Evolutionary conservation across 2,888 invertebrate genomes (phyloP).

Genomic region (Lasioglossum figueresi): DNA sequence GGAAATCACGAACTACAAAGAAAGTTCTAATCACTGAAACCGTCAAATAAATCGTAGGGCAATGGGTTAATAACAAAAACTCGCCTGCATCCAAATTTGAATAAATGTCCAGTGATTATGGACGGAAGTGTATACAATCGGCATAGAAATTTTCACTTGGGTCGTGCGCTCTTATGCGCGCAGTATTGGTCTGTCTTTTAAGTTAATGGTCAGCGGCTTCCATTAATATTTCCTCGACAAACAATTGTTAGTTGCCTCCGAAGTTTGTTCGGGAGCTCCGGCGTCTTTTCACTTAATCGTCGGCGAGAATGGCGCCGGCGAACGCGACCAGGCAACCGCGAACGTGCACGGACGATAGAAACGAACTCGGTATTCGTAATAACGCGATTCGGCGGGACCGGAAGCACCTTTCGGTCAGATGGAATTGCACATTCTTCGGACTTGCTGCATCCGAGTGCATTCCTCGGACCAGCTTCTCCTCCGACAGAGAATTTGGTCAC

Average conservation of each 20-base stretch:
- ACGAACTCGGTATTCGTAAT: slow-evolving; percentile 49
- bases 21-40: too few species aligned
- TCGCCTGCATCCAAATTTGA: too few species aligned
- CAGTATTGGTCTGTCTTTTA: neutral
- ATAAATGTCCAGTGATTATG: too few species aligned
- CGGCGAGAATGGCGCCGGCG: neutral
- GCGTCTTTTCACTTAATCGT: neutral
- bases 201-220: neutral
- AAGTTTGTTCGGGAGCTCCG: neutral
- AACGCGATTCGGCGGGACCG: slow-evolving; percentile 3
- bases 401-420: slow-evolving; percentile 32
- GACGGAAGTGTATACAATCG: too few species aligned
- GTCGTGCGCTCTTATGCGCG: too few species aligned
- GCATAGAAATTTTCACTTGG: too few species aligned
- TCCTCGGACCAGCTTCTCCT: slow-evolving; percentile 34
- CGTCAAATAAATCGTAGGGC: too few species aligned
- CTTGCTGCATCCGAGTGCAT: slow-evolving; percentile 41
- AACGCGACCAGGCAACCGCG: neutral
- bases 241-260: neutral
- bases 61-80: too few species aligned
- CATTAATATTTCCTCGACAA: neutral
- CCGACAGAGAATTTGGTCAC: slow-evolving; percentile 48
- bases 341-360: neutral
- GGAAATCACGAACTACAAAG: too few species aligned
- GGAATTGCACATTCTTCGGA: slow-evolving; percentile 61